Percentiles rank a stretch among this genome's conserved stretches.
These are phyloP conservation scores for Suricata suricatta DNA, from an alignment of 2,113 vertebrate species.

Conservation along the genomic window DNA sequence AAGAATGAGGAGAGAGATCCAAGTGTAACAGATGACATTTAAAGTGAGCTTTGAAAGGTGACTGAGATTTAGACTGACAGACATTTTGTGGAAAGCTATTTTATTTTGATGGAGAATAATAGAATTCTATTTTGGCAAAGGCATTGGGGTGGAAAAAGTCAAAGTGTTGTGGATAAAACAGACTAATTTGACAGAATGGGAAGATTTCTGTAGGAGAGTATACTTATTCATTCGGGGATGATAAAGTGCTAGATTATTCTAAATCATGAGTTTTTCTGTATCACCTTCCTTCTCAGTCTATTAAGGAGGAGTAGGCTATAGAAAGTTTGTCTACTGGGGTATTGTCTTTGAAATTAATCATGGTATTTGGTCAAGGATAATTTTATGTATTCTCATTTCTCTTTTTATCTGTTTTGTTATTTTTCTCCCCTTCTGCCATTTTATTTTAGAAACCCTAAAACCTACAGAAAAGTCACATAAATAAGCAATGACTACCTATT, in stretches of 20 bases:
- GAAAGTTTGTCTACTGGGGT: not conserved
- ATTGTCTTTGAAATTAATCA: not conserved
- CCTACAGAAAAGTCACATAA: not conserved
- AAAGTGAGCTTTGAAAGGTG: slow-evolving; percentile 1
- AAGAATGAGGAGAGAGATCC: not conserved
- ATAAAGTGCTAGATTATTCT: not conserved
- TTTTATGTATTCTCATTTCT: not conserved
- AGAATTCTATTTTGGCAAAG: slow-evolving; percentile 6
- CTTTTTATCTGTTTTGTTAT: not conserved
- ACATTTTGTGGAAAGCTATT: not conserved
- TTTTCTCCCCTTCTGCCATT: not conserved
- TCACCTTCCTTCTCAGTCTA: not conserved
- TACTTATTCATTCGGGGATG: not conserved
- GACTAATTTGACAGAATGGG: not conserved
- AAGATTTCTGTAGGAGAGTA: not conserved
- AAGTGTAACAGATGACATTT: not conserved
- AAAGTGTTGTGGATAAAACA: not conserved
- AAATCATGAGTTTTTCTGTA: not conserved
- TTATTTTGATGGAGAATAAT: not conserved
- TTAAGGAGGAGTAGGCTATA: not conserved
- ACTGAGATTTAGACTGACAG: not conserved
- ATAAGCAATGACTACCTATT: not conserved
- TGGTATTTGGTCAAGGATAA: not conserved
- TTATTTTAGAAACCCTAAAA: not conserved
- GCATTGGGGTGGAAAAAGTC: not conserved